Evolutionary conservation across 2,888 invertebrate genomes (phyloP).

Genomic region (Hipparchia semele): DNA sequence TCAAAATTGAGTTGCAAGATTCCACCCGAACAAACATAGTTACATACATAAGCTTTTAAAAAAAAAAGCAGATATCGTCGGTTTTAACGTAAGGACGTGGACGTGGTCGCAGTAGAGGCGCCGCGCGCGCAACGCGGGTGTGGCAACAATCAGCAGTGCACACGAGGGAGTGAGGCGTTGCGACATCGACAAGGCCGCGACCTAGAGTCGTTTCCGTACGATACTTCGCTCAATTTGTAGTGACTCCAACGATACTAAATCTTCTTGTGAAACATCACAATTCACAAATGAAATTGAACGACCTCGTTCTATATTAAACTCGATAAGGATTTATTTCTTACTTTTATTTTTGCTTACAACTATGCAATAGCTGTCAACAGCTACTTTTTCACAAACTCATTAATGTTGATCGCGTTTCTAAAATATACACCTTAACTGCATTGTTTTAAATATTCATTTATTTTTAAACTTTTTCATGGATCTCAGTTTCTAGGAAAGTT

Average conservation of each 20-base stretch:
- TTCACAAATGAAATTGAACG: constrained; percentile 26
- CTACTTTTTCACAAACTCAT: constrained; percentile 9
- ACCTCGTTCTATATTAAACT: constrained; percentile 26
- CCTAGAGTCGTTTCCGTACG: constrained; percentile 65
- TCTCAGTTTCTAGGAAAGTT: too few relatives aligned
- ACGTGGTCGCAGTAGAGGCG: too few relatives aligned
- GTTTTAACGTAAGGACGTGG: not conserved
- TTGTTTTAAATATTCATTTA: too few relatives aligned
- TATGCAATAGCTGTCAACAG: constrained; percentile 13
- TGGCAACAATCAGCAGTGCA: constrained; percentile 56
- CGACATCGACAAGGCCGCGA: constrained; percentile 66
- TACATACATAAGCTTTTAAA: too few relatives aligned
- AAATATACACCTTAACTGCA: not conserved
- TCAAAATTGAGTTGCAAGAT: too few relatives aligned
- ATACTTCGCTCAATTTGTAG: constrained; percentile 37
- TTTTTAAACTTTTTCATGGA: too few relatives aligned
- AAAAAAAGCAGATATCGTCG: not conserved
- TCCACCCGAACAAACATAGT: too few relatives aligned
- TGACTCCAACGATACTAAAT: constrained; percentile 30
- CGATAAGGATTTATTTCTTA: not conserved
- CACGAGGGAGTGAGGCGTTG: constrained; percentile 45
- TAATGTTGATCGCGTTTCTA: constrained; percentile 1
- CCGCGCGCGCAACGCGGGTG: constrained; percentile 49
- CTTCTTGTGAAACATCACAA: constrained; percentile 22
- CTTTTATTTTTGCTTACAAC: constrained; percentile 11